phyloP scores from a whole-genome alignment of 1,140 invertebrate genomes.

The Solenopsis invicta region DNA sequence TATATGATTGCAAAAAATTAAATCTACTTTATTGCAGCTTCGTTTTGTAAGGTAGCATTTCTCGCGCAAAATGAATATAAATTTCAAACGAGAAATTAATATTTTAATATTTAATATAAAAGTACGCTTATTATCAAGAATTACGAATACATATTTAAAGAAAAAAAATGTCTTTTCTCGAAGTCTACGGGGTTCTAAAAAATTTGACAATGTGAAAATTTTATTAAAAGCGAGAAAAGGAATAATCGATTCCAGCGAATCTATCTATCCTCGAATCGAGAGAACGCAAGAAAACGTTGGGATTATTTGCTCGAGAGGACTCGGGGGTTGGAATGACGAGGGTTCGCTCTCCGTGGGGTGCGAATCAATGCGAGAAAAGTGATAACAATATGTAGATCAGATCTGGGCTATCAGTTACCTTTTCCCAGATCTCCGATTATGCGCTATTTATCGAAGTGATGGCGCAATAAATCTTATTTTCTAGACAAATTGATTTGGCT shows the following conservation, averaged over 20 bases:
- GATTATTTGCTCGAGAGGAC: conserved; percentile 43
- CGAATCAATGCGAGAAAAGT: conserved; percentile 41
- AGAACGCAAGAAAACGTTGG: conserved; percentile 14
- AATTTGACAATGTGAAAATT: neutral
- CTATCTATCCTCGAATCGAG: conserved; percentile 2
- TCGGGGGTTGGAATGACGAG: conserved; percentile 29
- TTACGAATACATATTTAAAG: neutral
- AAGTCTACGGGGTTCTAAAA: neutral
- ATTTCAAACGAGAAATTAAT: conserved; percentile 24
- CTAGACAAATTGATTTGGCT: neutral
- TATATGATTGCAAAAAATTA: conserved; percentile 54
- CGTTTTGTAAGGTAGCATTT: conserved; percentile 11
- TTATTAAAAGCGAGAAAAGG: neutral
- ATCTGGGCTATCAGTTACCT: conserved; percentile 28
- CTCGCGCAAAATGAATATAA: conserved; percentile 29
- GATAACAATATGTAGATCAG: conserved; percentile 54
- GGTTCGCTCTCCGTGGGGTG: conserved; percentile 25
- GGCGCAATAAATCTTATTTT: conserved; percentile 41
- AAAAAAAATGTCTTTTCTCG: neutral
- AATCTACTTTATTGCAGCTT: conserved; percentile 15
- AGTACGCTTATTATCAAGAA: neutral
- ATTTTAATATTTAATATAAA: neutral
- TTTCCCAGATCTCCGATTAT: conserved; percentile 6
- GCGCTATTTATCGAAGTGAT: conserved; percentile 44
- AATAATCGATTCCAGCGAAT: neutral